phyloP scores from a whole-genome alignment of 2,797 vertebrate species.

The Pristis pectinata region DNA sequence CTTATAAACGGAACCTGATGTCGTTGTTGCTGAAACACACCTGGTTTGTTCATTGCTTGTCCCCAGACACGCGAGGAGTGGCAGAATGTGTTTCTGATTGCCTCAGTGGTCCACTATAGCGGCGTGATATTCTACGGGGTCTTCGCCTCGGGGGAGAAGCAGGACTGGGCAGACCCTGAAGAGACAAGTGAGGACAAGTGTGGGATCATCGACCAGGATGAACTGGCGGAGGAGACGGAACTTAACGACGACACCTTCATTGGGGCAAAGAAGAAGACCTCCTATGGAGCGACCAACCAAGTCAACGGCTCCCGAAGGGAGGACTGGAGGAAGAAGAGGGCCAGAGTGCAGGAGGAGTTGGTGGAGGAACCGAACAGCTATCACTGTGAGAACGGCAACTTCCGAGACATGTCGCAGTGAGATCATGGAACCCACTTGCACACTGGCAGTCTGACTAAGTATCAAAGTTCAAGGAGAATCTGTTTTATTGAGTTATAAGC shows the following conservation, averaged over 20 bases:
- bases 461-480: conserved; percentile 42
- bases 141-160: conserved; percentile 96
- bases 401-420: conserved; percentile 68
- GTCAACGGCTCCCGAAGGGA: conserved; percentile 59
- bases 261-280: conserved; percentile 62
- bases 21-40: background rate
- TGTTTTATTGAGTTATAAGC: conserved; percentile 46
- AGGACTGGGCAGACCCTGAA: conserved; percentile 93
- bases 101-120: conserved; percentile 88
- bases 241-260: conserved; percentile 63
- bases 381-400: conserved; percentile 70
- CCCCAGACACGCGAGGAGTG: conserved; percentile 89
- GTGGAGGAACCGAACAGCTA: conserved; percentile 63
- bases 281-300: conserved; percentile 77
- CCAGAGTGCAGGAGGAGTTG: conserved; percentile 54
- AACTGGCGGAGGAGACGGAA: conserved; percentile 86
- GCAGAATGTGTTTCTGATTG: conserved; percentile 95
- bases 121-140: conserved; percentile 93
- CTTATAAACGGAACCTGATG: no score
- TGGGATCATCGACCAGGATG: conserved; percentile 85
- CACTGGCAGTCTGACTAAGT: conserved; percentile 40
- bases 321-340: conserved; percentile 68
- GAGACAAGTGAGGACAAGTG: conserved; percentile 81
- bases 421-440: background rate
- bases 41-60: background rate